Percentiles rank a stretch among this genome's conserved stretches.
Evolutionary conservation across 2,888 invertebrate species (phyloP).

Genomic region (Lamellibrachia satsuma): DNA sequence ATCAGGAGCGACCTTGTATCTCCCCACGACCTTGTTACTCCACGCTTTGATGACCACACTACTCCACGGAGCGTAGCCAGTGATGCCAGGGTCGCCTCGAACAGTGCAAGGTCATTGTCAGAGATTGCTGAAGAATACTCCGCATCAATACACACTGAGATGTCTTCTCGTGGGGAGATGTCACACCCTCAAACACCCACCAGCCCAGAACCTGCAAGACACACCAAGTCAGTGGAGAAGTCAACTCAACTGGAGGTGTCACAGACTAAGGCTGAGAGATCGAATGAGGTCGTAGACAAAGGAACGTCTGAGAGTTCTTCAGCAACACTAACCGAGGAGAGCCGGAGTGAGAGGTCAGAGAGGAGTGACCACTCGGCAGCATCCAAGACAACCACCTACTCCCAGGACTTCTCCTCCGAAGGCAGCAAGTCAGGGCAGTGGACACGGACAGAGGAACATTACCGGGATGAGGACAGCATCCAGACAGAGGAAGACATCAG

Average conservation of each 20-base stretch:
- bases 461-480: conserved; percentile 21
- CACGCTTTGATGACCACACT: not conserved
- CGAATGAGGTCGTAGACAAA: conserved; percentile 19
- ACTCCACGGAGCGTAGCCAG: not conserved
- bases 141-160: not conserved
- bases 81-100: not conserved
- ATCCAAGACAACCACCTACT: conserved; percentile 24
- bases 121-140: conserved; percentile 22
- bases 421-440: not conserved
- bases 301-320: not conserved
- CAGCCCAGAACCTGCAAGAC: not conserved
- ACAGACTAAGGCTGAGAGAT: not conserved
- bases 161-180: not conserved
- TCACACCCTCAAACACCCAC: not conserved
- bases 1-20: not conserved
- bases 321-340: not conserved
- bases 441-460: not conserved
- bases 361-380: not conserved
- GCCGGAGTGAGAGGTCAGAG: not conserved
- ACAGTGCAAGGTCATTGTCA: conserved; percentile 18
- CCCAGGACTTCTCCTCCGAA: conserved; percentile 17
- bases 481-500: conserved; percentile 45
- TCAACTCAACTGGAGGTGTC: not conserved
- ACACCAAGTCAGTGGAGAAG: not conserved
- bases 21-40: not conserved